Evolutionary conservation across 2,888 invertebrate species (phyloP), one percentile per base, ranked within the genome.

Genomic region (Andrena haemorrhoa): DNA sequence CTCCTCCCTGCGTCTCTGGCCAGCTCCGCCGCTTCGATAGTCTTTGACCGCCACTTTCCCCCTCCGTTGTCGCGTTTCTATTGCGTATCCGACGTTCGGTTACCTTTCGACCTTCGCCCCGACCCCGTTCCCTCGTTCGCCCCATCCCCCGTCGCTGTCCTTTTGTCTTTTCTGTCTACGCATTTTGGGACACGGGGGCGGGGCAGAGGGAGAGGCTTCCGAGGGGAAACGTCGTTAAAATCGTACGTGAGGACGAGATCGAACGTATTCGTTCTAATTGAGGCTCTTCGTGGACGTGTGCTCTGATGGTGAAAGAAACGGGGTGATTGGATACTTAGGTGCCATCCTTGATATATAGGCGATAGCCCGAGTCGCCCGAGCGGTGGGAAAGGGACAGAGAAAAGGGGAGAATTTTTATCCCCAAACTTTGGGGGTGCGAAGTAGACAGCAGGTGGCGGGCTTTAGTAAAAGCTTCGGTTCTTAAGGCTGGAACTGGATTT

Each of bases 21-120:
- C 72, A 53, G 53, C 51, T 70, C 65, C 71, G n/a, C 53, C 69
- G 61, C 49, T 65, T 82, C 76, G 63, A 76, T 68, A 75, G 77
- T 69, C 73, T 73, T 73, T 49, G 77, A 71, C 71, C 76, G 69
- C 23, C 58, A 75, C 63, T 75, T 78, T 72, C 66, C 35, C 65
- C 77, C 16, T 47, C 69, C 58, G 23, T 20, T 64, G 56, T 74
- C 65, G 35, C 61, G 23, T 77, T 35, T 63, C 56, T 33, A 65
- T 66, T 47, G 51, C 70, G 70, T 61, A 51, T 51, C 31, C 47
- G 53, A 63, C 68, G 80, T 79, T 79, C 58, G 68, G 63, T 77
- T 74, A 75, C 70, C 68, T 65, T 63, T 79, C 72, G 64, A 73
- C 77, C 66, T 74, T 64, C 56, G 26, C 53, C 71, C 53, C 41